A percentile compares a stretch with the other conserved stretches of the same genome.
Evolutionary conservation across 2,888 invertebrate genomes (phyloP).

Genomic region (Carabus problematicus): DNA sequence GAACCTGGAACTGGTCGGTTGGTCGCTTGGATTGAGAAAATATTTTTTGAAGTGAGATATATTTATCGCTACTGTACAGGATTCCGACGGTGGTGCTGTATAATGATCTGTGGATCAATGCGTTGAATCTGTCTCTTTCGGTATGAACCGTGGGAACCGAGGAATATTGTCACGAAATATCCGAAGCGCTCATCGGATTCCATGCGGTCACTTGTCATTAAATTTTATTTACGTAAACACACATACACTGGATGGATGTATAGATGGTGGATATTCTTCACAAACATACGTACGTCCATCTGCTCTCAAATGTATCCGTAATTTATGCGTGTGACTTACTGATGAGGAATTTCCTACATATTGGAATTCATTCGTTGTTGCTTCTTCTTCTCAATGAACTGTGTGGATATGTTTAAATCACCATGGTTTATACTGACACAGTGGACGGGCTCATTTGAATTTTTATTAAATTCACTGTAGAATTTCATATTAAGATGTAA

Average conservation of each 20-base stretch:
- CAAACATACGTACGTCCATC: no score
- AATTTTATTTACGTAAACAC: constrained; percentile 35
- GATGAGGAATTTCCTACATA: no score
- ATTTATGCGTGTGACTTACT: no score
- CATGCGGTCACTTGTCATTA: constrained; percentile 54
- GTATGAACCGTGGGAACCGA: constrained; percentile 66
- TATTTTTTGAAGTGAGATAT: constrained; percentile 52
- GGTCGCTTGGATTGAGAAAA: constrained; percentile 46
- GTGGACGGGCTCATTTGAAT: constrained; percentile 26
- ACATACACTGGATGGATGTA: no score
- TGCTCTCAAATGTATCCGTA: no score
- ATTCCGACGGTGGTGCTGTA: constrained; percentile 46
- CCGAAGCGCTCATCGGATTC: constrained; percentile 54
- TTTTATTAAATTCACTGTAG: constrained; percentile 27
- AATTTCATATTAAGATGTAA: constrained; percentile 31
- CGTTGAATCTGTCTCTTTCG: constrained; percentile 48
- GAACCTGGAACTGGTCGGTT: neutral
- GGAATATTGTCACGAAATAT: constrained; percentile 63
- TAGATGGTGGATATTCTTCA: no score
- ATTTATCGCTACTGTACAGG: constrained; percentile 52
- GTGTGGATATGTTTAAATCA: no score
- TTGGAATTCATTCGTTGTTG: no score
- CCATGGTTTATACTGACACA: no score
- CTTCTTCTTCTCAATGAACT: no score
- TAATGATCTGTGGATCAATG: constrained; percentile 1